These are phyloP conservation scores for Allobates femoralis DNA, from an alignment of 2,797 vertebrate species.

Conservation along the genomic window DNA sequence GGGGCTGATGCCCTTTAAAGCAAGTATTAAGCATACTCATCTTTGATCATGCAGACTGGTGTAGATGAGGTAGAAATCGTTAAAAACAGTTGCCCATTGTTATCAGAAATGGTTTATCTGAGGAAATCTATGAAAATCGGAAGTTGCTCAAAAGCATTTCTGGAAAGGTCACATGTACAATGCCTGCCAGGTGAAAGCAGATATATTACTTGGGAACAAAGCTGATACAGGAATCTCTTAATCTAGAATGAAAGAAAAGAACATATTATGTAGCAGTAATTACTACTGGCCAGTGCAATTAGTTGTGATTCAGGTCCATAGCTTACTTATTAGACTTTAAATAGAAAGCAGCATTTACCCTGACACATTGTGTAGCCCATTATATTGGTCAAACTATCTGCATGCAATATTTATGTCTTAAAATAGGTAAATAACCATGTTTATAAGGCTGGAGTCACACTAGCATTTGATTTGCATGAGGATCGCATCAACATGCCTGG, in stretches of 20 bases:
- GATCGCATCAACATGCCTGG: too few relatives aligned
- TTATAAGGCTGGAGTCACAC: too few relatives aligned
- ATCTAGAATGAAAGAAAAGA: constrained; percentile 50
- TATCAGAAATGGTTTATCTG: constrained; percentile 35
- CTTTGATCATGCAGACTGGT: neutral
- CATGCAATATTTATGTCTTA: neutral
- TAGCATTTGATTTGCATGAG: too few relatives aligned
- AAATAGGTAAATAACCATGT: neutral
- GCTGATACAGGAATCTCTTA: constrained; percentile 48
- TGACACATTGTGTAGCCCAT: neutral
- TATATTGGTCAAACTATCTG: constrained; percentile 22
- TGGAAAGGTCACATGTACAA: constrained; percentile 51
- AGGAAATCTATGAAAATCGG: constrained; percentile 23
- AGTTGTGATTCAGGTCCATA: constrained; percentile 41
- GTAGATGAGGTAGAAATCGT: neutral
- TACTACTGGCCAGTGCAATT: constrained; percentile 51
- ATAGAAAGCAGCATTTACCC: neutral
- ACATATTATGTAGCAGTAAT: constrained; percentile 56
- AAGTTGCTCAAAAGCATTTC: constrained; percentile 43
- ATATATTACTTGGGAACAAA: constrained; percentile 60
- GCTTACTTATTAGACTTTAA: constrained; percentile 39
- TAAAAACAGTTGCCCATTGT: constrained; percentile 55
- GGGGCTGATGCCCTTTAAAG: too few relatives aligned
- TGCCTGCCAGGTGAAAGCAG: constrained; percentile 58
- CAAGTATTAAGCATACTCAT: too few relatives aligned